A percentile compares a stretch with the other conserved stretches of the same genome.
Conservation (phyloP, 1,140 invertebrate genomes). For the Scaptomyza hsui region DNA sequence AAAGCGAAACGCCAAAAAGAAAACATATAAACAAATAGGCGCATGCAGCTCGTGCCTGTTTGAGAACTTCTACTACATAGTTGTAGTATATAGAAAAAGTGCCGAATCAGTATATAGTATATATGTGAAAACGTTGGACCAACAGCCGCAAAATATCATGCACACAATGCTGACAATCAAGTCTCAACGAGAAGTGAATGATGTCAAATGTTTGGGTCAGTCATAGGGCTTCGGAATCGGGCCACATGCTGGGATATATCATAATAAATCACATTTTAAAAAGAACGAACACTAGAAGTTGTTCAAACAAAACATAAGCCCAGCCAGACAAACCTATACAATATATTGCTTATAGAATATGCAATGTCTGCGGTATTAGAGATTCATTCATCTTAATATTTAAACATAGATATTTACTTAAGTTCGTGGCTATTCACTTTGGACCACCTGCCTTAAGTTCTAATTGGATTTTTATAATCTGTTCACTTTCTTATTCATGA, state of each 20-base stretch:
- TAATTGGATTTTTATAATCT: constrained; percentile 35
- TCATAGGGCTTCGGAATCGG: constrained; percentile 7
- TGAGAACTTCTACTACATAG: constrained; percentile 3
- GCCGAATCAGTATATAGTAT: constrained; percentile 22
- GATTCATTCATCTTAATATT: constrained; percentile 58
- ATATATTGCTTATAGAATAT: constrained; percentile 29
- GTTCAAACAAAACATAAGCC: constrained; percentile 54
- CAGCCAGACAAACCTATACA: constrained; percentile 20
- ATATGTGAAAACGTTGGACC: neutral
- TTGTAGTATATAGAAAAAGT: constrained; percentile 27
- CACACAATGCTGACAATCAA: constrained; percentile 32
- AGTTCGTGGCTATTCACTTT: constrained; percentile 1
- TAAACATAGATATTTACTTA: constrained; percentile 4
- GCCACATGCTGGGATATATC: constrained; percentile 66
- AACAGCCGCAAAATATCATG: constrained; percentile 43
- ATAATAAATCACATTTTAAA: constrained; percentile 70
- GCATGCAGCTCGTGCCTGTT: constrained; percentile 41
- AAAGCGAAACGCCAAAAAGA: constrained; percentile 48
- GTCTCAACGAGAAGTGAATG: constrained; percentile 47
- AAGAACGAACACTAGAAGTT: constrained; percentile 23
- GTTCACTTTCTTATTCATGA: constrained; percentile 3
- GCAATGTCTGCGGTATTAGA: constrained; percentile 60
- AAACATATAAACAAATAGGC: constrained; percentile 46
- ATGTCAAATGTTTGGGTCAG: constrained; percentile 38
- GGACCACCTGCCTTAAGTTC: constrained; percentile 64